Evolutionary conservation across 64 coral and sea anemone genomes (phyloP), one percentile per base, ranked within the genome.

Genomic region (Montipora foliosa): DNA sequence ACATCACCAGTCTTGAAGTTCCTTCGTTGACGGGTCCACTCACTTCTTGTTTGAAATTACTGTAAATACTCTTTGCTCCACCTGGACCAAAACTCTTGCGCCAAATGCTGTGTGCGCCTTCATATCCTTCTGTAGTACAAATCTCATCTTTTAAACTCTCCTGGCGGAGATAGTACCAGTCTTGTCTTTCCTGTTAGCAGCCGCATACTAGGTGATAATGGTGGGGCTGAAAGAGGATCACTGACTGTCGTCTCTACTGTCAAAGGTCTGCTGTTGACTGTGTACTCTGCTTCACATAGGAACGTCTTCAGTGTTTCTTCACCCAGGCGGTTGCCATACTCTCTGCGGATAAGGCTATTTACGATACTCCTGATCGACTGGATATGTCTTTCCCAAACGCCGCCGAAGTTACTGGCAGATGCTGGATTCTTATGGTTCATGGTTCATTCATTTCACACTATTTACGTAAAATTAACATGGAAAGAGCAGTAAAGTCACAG

Each of bases 51-150:
- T 50, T 88, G 67, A 9, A 93, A 19, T 5, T 88, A 50, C 59
- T 93, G 75, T 12, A 93, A 14, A 25, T 80, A 93, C 53, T 93
- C 75, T 49, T 88, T 79, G 8, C 82, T 88, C 74, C 82, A 93
- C 17, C 91, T 76, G 8, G 21, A 46, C 81, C 91, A 86, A 19
- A 93, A 93, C 16, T 78, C 68, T 79, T 78, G 44, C 15, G 73
- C 91, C 11, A 93, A 57, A 44, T 93, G 83, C 51, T 93, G 91
- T 9, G 73, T 78, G 48, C 37, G 13, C 75, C 91, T 45, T 82
- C 82, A 93, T 76, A 50, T 75, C 53, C 50, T 82, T 20, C 51
- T 71, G 17, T 66, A 82, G 12, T 84, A 91, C 46, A 76, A 13
- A 16, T 74, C 52, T 55, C 9, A 5, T 55, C 17, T 71, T 47